Conservation (phyloP, 2,797 vertebrate species). For the Valencia hispanica region DNA sequence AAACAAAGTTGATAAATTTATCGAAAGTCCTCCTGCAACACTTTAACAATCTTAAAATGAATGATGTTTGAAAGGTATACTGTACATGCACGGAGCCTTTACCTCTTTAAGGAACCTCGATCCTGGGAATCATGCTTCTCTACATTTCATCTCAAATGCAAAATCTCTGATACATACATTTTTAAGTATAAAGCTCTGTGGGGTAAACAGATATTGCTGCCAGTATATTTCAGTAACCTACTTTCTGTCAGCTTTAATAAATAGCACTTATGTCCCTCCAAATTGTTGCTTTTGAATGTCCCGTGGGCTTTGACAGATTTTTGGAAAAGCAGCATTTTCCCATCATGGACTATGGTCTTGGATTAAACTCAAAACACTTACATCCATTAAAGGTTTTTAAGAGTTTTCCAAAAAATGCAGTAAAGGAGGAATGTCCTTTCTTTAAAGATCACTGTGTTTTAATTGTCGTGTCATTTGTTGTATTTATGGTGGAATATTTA, state of each 20-base stretch:
- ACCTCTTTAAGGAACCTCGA: background rate
- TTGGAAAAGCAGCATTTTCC: background rate
- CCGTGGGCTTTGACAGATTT: background rate
- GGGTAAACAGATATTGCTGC: background rate
- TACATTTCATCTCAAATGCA: background rate
- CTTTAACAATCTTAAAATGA: background rate
- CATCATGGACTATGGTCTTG: background rate
- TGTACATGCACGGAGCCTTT: background rate
- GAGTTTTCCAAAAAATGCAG: background rate
- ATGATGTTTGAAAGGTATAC: no score
- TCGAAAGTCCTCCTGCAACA: background rate
- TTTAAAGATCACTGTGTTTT: background rate
- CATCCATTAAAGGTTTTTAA: background rate
- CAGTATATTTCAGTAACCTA: background rate
- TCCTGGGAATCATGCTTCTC: background rate
- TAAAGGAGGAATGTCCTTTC: background rate
- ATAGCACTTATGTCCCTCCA: background rate
- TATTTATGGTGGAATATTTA: background rate
- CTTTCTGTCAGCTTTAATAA: background rate
- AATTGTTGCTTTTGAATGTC: background rate
- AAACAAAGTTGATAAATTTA: background rate
- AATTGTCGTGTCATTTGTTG: background rate
- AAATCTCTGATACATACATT: background rate
- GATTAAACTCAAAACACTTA: background rate
- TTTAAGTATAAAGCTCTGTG: background rate